Evolutionary conservation across 2,113 vertebrate species (phyloP).

Genomic region (Nerophis lumbriciformis): DNA sequence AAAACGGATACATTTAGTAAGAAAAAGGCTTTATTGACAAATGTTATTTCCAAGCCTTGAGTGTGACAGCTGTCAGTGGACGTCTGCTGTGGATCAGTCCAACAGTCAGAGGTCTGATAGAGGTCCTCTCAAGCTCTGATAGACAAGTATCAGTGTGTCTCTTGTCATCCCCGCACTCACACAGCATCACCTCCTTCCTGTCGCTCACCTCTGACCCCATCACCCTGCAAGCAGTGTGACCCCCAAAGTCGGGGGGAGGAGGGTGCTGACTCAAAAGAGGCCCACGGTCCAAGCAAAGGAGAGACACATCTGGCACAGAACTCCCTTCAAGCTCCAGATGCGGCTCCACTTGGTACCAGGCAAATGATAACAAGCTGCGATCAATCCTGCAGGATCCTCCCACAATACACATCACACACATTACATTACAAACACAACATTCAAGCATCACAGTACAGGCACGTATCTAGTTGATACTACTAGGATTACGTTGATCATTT

Average conservation of each 20-base stretch:
- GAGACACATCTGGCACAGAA: constrained; percentile 12
- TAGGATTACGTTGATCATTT: no score
- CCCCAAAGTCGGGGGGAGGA: not conserved
- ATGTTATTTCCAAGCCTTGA: no score
- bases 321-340: constrained; percentile 22
- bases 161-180: constrained; percentile 21
- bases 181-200: constrained; percentile 37
- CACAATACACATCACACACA: constrained; percentile 12
- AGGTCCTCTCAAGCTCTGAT: constrained; percentile 29
- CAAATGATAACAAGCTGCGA: constrained; percentile 60
- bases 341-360: constrained; percentile 62
- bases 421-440: not conserved
- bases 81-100: constrained; percentile 22
- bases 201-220: constrained; percentile 28
- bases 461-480: no score
- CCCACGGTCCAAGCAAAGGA: constrained; percentile 17
- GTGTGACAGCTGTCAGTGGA: no score
- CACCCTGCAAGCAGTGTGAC: constrained; percentile 1
- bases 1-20: no score
- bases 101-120: constrained; percentile 28
- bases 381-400: constrained; percentile 28
- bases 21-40: no score
- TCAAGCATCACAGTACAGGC: not conserved
- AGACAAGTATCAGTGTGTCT: constrained; percentile 20
- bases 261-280: constrained; percentile 15